Base-by-base conservation (phyloP, 2,113 vertebrate genomes). In the Pelecanoides urinatrix region DNA sequence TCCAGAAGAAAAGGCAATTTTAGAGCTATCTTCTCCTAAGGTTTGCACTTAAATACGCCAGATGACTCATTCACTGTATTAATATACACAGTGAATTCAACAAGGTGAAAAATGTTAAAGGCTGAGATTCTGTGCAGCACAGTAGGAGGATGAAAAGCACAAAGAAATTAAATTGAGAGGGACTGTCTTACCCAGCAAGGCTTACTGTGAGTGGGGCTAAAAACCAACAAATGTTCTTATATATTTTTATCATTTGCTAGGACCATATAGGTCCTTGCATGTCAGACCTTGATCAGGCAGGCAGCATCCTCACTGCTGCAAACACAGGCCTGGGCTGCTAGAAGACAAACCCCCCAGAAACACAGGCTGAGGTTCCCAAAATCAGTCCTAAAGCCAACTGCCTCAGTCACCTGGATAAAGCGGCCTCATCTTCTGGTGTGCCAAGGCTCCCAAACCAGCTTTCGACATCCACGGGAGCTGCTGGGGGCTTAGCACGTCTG, bases 1-100 rank as follows among this genome's bases (percentile, higher is more conserved):
- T 83, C 84, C 90, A 96, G 36, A 16, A 58, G 62, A 59, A 94
- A 87, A 85, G 49, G 62, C 77, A 97, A 77, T 96, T 95, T 82
- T 50, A 76, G 62, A 95, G 66, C 84, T 59, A 81, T 85, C 79
- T 84, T 59, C 63, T 89, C 70, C 73, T 66, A 83, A 94, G 84
- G 77, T 90, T 29, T 94, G 70, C 21, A n/a, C 81, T 91, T 90
- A 62, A 83, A 94, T 47, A 74, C 1, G 1, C 32, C 9, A 9
- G 77, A 89, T 95, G 89, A 96, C 44, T 96, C 90, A 88, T 67
- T 77, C 11, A 2, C 75, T 52, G 23, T 44, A 36, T 65, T 71
- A 86, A 88, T 2, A 90, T 23, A 92, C 80, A 71, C 15, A 3
- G 36, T 7, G 47, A 90, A 90, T 88, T 83, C 71, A 92, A 67